Evolutionary conservation across 2,797 vertebrate species (phyloP), one percentile per base, ranked within the genome.

Genomic region (Sphaeramia orbicularis): DNA sequence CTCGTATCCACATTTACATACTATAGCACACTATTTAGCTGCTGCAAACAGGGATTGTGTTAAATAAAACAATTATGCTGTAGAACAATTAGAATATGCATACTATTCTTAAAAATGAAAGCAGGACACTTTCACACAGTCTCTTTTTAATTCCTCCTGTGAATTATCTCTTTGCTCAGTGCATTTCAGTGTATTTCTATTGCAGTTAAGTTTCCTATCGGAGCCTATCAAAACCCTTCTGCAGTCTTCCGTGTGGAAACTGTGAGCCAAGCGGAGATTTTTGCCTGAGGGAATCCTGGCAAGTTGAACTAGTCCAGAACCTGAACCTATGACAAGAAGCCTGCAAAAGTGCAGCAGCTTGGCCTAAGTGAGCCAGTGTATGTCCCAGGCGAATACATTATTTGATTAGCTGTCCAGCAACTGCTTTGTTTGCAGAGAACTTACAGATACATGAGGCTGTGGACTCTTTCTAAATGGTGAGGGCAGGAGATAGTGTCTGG

Each of bases 401-500:
- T 84, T 80, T 79, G 73, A 84, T 82, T 73, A 49, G 67, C 52
- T 78, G 78, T 74, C 74, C 68, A 37, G 64, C 41, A 61, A 42
- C 38, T 47, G 54, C 58, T 58, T 70, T 83, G 56, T 65, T 80
- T 76, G 63, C 54, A 32, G 44, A 66, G 71, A 51, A 74, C 60
- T 58, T 35, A 55, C 27, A 69, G 58, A 72, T 69, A 70, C 68
- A 76, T 51, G 41, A 1, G 11, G 65, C 56, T 11, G 36, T 7
- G 18, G 70, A 74, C 77, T 73, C 68, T 71, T 71, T 78, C 21
- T 47, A 60, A 76, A 83, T 18, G 16, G 47, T 18, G 59, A 77
- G 68, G 77, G 73, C 74, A 75, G 68, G 10, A 80, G 88, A 90
- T 86, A 75, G 65, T 60, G 85, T 90, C 74, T 57, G 72, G 67